Evolutionary conservation across 2,797 vertebrate species (phyloP), one percentile per base, ranked within the genome.

Genomic region (Adrianichthys oophorus): DNA sequence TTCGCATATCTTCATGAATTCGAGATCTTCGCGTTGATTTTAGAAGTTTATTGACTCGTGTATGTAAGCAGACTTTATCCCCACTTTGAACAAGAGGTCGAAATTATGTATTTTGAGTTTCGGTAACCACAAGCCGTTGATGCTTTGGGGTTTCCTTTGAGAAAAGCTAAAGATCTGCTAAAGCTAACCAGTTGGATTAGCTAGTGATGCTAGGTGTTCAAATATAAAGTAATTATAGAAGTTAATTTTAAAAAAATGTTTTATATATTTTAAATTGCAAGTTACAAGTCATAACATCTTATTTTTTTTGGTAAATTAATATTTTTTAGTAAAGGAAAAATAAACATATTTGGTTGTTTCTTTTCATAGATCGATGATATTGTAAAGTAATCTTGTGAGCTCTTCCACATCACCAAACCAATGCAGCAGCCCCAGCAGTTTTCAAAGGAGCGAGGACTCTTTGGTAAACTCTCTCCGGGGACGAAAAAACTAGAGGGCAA

Each of bases 401-500:
- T 24, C 16, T 46, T 65, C 49, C 17, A 47, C 63, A 51, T 56
- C 65, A 46, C 32, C 49, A 37, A 48, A 47, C 72, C 41, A 57
- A 90, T 91, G 88, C 73, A 85, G 41, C 61, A 85, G 41, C 61
- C 62, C 42, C 71, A 74, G 46, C 68, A 72, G 64, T 15, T 16
- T 29, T 42, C 57, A 29, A 70, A 79, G 29, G 61, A 76, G 43
- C 52, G 1, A 58, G 79, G 68, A 24, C 73, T 83, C 43, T 57
- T 88, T 43, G 89, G 81, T 12, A 55, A 70, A 41, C 76, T 87
- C 41, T 61, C 73, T 66, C 57, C 77, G 3, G 80, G 88, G 52
- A 76, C 75, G 0, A 87, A 79, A 54, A 92, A 90, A 3, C 89
- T 95, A 52, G 80, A 86, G 3, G 95, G 95, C 19, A 94, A 93